A percentile compares a stretch with the other conserved stretches of the same genome.
Evolutionary conservation across 2,113 vertebrate genomes (phyloP).

Genomic region (Poecilia latipinna): DNA sequence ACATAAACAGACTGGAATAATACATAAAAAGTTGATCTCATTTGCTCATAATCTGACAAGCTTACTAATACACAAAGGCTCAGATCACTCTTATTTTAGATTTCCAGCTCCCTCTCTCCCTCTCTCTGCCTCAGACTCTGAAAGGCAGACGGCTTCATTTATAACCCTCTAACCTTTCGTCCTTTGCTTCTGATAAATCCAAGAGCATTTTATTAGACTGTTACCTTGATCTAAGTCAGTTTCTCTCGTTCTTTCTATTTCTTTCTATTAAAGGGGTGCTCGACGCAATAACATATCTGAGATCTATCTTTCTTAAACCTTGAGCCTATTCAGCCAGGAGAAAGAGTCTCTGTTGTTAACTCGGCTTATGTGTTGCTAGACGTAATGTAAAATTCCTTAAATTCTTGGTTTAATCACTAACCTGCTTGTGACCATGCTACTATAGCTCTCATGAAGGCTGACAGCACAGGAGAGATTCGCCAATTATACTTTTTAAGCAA

Average conservation of each 20-base stretch:
- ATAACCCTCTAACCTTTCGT: constrained; percentile 2
- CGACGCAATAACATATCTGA: constrained; percentile 57
- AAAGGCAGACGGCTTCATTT: constrained; percentile 24
- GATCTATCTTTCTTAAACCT: constrained; percentile 7
- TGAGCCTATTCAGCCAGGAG: constrained; percentile 22
- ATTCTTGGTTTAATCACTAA: constrained; percentile 1
- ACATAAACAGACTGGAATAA: no score
- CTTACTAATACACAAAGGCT: constrained; percentile 5
- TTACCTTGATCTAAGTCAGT: constrained; percentile 45
- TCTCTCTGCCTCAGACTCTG: constrained; percentile 9
- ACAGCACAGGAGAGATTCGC: no score
- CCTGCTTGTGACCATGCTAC: neutral
- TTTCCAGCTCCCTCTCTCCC: neutral
- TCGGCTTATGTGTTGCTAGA: neutral
- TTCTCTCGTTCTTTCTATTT: constrained; percentile 22
- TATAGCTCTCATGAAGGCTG: no score
- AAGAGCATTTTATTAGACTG: constrained; percentile 32
- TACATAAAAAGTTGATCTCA: neutral
- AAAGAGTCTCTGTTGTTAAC: neutral
- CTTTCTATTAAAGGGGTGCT: constrained; percentile 39
- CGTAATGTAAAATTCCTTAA: constrained; percentile 25
- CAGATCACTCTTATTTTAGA: neutral
- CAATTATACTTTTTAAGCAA: no score
- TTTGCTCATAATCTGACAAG: constrained; percentile 21
- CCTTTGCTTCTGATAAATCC: constrained; percentile 35